Conservation (phyloP, 2,797 vertebrate genomes). For the Pangasius krempfi region DNA sequence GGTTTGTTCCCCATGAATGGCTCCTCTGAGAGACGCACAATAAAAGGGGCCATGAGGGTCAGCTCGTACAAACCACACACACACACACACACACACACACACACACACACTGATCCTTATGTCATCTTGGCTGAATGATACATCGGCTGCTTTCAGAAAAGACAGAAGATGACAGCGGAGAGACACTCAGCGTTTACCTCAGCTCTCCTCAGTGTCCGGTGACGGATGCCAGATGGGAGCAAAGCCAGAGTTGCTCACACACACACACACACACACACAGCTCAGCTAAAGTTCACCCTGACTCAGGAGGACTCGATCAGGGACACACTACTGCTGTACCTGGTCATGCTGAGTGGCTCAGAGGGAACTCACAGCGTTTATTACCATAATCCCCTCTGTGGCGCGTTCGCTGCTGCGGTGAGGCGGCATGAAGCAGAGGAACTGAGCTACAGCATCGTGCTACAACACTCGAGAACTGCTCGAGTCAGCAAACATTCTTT, state of each 20-base stretch:
- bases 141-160: not conserved
- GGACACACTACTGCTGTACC: not conserved
- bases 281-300: not conserved
- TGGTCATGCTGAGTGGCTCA: not conserved
- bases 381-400: not conserved
- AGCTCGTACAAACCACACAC: not conserved
- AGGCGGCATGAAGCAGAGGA: not conserved
- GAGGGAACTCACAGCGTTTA: not conserved
- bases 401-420: not conserved
- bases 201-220: no score
- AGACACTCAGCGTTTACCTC: not conserved
- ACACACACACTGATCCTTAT: not conserved
- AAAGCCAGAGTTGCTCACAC: not conserved
- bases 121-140: conserved; percentile 1
- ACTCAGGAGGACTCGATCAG: not conserved
- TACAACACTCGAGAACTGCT: not conserved
- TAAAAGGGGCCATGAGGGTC: not conserved
- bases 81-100: not conserved
- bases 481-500: no score
- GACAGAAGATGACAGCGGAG: not conserved
- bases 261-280: not conserved
- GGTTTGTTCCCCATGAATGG: not conserved
- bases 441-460: not conserved
- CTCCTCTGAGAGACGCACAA: not conserved
- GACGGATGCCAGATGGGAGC: not conserved